Evolutionary conservation across 2,888 invertebrate species (phyloP).

Genomic region (Quadriops clusia): DNA sequence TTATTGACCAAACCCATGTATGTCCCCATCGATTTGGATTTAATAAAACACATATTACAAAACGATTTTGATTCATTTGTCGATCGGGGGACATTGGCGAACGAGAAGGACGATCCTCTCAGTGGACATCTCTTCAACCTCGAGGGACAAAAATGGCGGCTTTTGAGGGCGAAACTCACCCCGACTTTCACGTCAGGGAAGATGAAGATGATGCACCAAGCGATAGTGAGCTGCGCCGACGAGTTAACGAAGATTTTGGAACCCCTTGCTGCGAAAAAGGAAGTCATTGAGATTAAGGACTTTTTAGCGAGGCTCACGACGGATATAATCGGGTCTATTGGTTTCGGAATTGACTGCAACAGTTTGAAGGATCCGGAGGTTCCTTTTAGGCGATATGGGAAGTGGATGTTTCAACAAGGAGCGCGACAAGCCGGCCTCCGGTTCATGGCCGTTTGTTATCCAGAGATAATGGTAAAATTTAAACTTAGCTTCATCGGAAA

Average conservation of each 20-base stretch:
- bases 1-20: conserved; percentile 15
- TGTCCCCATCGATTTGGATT: conserved; percentile 20
- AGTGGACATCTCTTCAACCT: conserved; percentile 45
- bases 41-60: conserved; percentile 35
- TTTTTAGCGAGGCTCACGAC: conserved; percentile 43
- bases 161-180: conserved; percentile 13
- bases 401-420: conserved; percentile 14
- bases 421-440: conserved; percentile 8
- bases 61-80: conserved; percentile 47
- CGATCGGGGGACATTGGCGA: conserved; percentile 45
- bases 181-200: conserved; percentile 18
- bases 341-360: conserved; percentile 48
- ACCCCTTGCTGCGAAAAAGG: background rate
- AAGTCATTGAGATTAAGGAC: conserved; percentile 26
- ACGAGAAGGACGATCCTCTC: conserved; percentile 44
- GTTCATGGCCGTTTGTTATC: conserved; percentile 14
- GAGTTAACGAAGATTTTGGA: conserved; percentile 11
- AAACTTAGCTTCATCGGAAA: conserved; percentile 19
- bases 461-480: conserved; percentile 16
- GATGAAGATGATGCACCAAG: conserved; percentile 17
- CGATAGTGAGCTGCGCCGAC: conserved; percentile 9
- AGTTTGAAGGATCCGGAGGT: conserved; percentile 41
- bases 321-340: conserved; percentile 46
- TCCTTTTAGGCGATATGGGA: conserved; percentile 32
- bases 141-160: conserved; percentile 46